Base-by-base conservation (phyloP, 2,113 vertebrate genomes). In the Synodontis membranacea region DNA sequence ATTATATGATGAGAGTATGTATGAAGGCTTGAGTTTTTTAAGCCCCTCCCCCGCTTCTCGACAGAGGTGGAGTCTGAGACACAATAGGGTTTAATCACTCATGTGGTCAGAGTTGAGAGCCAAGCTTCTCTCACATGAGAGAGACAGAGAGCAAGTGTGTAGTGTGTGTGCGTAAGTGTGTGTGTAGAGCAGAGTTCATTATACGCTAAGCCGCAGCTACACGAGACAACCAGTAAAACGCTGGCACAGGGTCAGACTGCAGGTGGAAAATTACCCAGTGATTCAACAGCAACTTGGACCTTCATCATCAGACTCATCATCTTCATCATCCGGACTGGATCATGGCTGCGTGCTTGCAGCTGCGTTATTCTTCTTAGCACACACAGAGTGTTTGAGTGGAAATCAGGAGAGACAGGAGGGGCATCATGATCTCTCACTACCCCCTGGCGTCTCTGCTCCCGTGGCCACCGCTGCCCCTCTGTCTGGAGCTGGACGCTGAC, bases 11-110 rank as follows among this genome's bases (percentile, higher is more conserved):
- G n/a, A n/a, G n/a, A n/a, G n/a, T n/a, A n/a, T n/a, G 66, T 50
- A 58, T 17, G n/a, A 78, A 52, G 72, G 64, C 64, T 44, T 86
- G 56, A 58, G 39, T 82, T 79, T 39, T 79, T 54, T 34, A 82
- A 79, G 80, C 84, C 82, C 74, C 83, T 74, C 81, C 89, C 84
- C 66, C 37, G 34, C 56, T 66, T 48, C 75, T 80, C 42, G 42
- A 72, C 21, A 76, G 78, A 80, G 86, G 76, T 5, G 74, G 86
- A 86, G 72, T 88, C 82, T 85, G 84, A 88, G 89, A 91, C 91
- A 94, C 93, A 94, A 95, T 93, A 94, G 93, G 91, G 86, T 92
- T 93, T 90, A 95, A 94, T 93, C 93, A 94, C 91, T 93, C 89
- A 84, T 92, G 91, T 91, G 93, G 90, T 88, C 64, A 90, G 91